These are phyloP conservation scores for Xenops minutus DNA, from an alignment of 2,797 vertebrate genomes.

Conservation along the genomic window DNA sequence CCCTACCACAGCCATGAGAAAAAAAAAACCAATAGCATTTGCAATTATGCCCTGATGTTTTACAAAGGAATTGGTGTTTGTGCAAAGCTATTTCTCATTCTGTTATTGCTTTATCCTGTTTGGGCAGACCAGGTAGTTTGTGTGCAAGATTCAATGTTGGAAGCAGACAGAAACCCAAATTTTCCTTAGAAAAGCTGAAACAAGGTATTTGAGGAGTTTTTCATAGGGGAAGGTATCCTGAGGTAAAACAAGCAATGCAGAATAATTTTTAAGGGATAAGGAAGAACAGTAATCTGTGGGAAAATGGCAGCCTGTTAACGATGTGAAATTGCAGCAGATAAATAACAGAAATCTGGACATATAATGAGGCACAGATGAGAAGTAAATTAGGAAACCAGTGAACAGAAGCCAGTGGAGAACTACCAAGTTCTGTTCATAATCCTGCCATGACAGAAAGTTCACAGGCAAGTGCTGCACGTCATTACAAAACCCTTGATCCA, in stretches of 20 bases:
- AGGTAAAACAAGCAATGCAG: not conserved
- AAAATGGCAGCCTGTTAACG: not conserved
- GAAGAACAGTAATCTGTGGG: not conserved
- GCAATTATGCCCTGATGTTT: not conserved
- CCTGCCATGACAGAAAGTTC: not conserved
- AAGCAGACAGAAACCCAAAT: not conserved
- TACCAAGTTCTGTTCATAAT: not conserved
- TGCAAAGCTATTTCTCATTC: conserved; percentile 2
- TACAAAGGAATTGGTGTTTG: not conserved
- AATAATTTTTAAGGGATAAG: not conserved
- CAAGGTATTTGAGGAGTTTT: not conserved
- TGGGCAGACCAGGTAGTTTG: not conserved
- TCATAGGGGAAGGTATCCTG: not conserved
- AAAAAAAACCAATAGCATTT: not conserved
- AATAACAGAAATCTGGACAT: not conserved
- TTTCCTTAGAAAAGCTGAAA: not conserved
- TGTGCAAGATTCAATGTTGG: not conserved
- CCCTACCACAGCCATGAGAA: not conserved
- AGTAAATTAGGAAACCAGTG: not conserved
- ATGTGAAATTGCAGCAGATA: not conserved
- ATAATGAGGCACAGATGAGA: not conserved
- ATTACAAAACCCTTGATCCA: not conserved
- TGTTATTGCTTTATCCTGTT: not conserved
- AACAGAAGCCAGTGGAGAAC: not conserved
- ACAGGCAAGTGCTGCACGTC: not conserved